Conservation (phyloP, 1,140 invertebrate species). For the Tribolium madens region DNA sequence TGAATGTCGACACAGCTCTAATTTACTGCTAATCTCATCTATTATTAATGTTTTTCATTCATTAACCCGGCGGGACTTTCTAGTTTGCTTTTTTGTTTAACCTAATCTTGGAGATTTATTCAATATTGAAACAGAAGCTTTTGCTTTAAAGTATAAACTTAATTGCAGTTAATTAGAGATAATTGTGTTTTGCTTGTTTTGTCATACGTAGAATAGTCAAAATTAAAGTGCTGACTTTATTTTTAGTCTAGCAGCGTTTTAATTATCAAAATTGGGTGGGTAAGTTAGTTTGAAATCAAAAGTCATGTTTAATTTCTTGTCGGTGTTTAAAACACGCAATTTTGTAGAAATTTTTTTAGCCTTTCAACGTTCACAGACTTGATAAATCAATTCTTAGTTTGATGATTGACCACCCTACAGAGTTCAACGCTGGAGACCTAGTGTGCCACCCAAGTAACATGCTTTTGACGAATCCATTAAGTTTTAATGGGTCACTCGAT, state of each 20-base stretch:
- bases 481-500: slow-evolving; percentile 10
- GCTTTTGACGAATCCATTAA: slow-evolving; percentile 33
- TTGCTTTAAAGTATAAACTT: neutral
- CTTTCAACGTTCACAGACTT: neutral
- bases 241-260: too few species aligned
- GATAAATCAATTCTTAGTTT: slow-evolving; percentile 9
- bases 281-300: slow-evolving; percentile 6
- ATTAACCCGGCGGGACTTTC: slow-evolving; percentile 1
- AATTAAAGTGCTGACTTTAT: too few species aligned
- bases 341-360: too few species aligned
- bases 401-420: neutral
- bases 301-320: slow-evolving; percentile 3
- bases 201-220: neutral
- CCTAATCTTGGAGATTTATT: neutral
- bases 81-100: neutral
- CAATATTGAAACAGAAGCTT: slow-evolving; percentile 11
- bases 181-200: slow-evolving; percentile 15
- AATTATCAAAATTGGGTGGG: too few species aligned
- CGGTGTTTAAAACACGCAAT: neutral
- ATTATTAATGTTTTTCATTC: slow-evolving; percentile 29
- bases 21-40: slow-evolving; percentile 10
- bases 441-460: slow-evolving; percentile 7
- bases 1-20: neutral
- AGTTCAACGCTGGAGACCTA: neutral
- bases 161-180: slow-evolving; percentile 1